Conservation (phyloP, 2,797 vertebrate species). For the Carapus acus region DNA sequence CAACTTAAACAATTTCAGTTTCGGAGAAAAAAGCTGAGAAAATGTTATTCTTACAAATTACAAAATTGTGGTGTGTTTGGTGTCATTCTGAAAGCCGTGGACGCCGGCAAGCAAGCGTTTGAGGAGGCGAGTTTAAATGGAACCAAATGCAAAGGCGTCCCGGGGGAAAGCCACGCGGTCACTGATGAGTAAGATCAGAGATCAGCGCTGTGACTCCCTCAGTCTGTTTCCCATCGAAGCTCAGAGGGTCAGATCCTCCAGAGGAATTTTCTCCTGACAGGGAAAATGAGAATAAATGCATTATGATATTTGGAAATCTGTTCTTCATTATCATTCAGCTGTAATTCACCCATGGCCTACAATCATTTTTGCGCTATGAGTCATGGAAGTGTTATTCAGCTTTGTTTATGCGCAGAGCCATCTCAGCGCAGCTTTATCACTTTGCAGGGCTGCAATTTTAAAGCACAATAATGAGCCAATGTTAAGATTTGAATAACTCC, state of each 20-base stretch:
- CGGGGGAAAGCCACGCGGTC: conserved; percentile 37
- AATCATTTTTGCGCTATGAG: conserved; percentile 25
- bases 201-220: conserved; percentile 40
- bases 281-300: conserved; percentile 57
- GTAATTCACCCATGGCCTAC: conserved; percentile 16
- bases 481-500: background rate
- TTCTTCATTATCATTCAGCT: conserved; percentile 51
- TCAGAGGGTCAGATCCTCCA: conserved; percentile 35
- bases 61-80: conserved; percentile 38
- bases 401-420: conserved; percentile 6
- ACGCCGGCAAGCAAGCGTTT: conserved; percentile 43
- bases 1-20: conserved; percentile 41
- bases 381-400: conserved; percentile 21
- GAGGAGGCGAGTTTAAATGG: conserved; percentile 53
- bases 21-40: conserved; percentile 41
- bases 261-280: conserved; percentile 50
- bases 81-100: conserved; percentile 56
- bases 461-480: background rate
- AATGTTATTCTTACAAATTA: conserved; percentile 65
- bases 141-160: conserved; percentile 60
- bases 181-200: conserved; percentile 58
- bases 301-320: conserved; percentile 60
- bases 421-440: background rate
- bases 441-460: conserved; percentile 1
- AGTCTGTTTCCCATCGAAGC: conserved; percentile 66